Percentiles rank a stretch among this genome's conserved stretches.
These are phyloP conservation scores for Nasonia oneida DNA, from an alignment of 2,888 invertebrate genomes.

Conservation along the genomic window DNA sequence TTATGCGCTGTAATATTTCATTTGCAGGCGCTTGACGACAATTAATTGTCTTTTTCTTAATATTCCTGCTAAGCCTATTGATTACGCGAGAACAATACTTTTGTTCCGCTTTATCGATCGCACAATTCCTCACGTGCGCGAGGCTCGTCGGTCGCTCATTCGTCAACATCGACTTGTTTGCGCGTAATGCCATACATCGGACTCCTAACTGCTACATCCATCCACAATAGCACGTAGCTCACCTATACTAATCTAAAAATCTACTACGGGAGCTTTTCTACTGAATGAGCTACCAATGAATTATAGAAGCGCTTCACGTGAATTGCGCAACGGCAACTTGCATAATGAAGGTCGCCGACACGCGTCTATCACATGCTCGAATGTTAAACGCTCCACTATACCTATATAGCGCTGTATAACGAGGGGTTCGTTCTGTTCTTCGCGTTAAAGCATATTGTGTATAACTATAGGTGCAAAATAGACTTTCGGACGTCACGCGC, in stretches of 20 bases:
- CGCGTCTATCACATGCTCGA: neutral
- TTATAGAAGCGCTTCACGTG: neutral
- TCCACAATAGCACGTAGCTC: neutral
- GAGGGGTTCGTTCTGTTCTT: neutral
- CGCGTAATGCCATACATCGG: neutral
- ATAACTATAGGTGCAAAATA: neutral
- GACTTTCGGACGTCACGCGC: neutral
- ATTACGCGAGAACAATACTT: neutral
- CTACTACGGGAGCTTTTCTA: neutral
- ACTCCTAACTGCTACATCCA: neutral
- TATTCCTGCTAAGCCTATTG: neutral
- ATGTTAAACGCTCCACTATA: neutral
- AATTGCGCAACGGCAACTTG: neutral
- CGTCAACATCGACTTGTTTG: neutral
- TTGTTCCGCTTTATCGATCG: neutral
- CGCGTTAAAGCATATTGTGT: neutral
- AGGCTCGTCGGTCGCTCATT: neutral
- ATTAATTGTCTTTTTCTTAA: neutral
- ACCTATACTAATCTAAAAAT: neutral
- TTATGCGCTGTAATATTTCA: neutral
- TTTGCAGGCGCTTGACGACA: neutral
- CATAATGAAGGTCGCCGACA: conserved; percentile 3
- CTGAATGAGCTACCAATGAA: neutral
- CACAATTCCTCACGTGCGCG: neutral
- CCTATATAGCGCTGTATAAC: neutral